A percentile compares a stretch with the other conserved stretches of the same genome.
Conservation (phyloP, 1,140 invertebrate genomes). For the Drosophila paulistorum region DNA sequence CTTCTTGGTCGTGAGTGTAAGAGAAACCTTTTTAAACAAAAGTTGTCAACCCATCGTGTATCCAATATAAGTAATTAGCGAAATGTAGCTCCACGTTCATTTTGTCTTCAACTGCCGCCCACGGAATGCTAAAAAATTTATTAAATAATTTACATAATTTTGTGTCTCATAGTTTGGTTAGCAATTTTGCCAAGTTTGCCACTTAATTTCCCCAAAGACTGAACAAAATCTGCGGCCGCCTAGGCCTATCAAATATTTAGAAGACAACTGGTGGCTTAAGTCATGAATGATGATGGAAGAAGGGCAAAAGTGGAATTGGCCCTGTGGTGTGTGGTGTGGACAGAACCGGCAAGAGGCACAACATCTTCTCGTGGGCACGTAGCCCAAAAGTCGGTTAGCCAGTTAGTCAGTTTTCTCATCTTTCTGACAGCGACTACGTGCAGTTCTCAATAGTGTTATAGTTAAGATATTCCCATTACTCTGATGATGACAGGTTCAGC, state of each 20-base stretch:
- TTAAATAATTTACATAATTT: constrained; percentile 72
- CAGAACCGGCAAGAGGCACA: neutral
- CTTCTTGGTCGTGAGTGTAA: neutral
- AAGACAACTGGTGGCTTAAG: constrained; percentile 49
- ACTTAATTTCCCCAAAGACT: constrained; percentile 68
- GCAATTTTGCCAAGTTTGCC: constrained; percentile 58
- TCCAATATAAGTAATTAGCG: constrained; percentile 54
- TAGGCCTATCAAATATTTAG: constrained; percentile 72
- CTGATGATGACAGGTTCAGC: neutral
- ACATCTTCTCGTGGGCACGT: neutral
- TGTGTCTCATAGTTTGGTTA: constrained; percentile 56
- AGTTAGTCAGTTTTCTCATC: neutral
- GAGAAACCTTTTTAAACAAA: neutral
- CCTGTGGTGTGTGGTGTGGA: neutral
- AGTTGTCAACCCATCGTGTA: constrained; percentile 54
- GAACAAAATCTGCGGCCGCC: constrained; percentile 56
- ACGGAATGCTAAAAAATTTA: constrained; percentile 54
- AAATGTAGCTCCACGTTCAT: neutral
- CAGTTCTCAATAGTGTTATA: constrained; percentile 1
- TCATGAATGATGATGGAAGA: constrained; percentile 27
- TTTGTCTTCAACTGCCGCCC: constrained; percentile 23
- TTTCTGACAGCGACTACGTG: constrained; percentile 6
- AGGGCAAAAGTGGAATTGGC: neutral
- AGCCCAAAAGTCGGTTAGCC: neutral
- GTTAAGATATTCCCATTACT: neutral